Percentiles rank a stretch among this genome's conserved stretches.
These are phyloP conservation scores for Calameuta idolon DNA, from an alignment of 2,888 invertebrate genomes.

Conservation along the genomic window DNA sequence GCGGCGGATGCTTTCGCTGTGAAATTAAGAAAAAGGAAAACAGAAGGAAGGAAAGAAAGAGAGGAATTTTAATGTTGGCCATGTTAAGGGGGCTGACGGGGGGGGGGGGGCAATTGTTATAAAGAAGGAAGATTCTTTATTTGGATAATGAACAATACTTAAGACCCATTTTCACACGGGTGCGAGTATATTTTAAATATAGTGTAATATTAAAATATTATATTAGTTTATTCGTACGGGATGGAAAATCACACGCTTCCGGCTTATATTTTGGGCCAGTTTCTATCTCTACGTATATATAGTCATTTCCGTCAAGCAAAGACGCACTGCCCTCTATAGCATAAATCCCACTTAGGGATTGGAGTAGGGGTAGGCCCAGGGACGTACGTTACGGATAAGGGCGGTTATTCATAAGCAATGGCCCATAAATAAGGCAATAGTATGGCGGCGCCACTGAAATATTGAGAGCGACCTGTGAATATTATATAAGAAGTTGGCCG, in stretches of 20 bases:
- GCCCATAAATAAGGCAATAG: slow-evolving; percentile 62
- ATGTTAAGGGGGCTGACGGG: background rate
- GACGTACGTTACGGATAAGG: slow-evolving; percentile 31
- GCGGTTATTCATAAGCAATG: slow-evolving; percentile 64
- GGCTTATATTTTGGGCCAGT: background rate
- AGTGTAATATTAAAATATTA: background rate
- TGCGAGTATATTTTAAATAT: background rate
- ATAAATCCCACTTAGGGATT: slow-evolving; percentile 53
- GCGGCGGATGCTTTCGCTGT: background rate
- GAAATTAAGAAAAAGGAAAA: background rate
- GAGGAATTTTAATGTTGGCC: background rate
- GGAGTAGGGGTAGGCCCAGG: slow-evolving; percentile 10
- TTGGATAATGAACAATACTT: background rate
- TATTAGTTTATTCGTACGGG: background rate
- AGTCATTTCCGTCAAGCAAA: background rate
- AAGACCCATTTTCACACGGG: background rate
- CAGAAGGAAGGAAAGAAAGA: background rate
- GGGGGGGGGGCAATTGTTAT: too few relatives aligned
- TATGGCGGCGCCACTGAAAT: slow-evolving; percentile 54
- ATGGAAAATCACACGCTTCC: background rate
- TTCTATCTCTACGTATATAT: background rate
- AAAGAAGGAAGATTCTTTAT: background rate
- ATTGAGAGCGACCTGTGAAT: slow-evolving; percentile 57
- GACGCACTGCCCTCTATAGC: background rate
- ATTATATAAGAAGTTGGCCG: slow-evolving; percentile 35